Percentiles rank a stretch among this genome's conserved stretches.
These are phyloP conservation scores for Mactromeris polynyma DNA, from an alignment of 2,888 invertebrate species.

Conservation along the genomic window DNA sequence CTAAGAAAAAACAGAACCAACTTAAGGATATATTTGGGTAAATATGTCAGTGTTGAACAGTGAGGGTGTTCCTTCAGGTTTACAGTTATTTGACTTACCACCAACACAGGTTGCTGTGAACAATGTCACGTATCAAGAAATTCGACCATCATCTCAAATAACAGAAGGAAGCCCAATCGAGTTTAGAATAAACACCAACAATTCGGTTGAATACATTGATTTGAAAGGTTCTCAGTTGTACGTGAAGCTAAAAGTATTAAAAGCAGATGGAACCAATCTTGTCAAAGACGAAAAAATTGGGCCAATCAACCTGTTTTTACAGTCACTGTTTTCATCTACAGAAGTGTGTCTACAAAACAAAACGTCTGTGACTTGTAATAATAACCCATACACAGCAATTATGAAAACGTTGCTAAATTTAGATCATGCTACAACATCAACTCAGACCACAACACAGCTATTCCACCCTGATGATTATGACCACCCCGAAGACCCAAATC, in stretches of 20 bases:
- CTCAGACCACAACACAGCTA: constrained; percentile 48
- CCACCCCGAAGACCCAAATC: constrained; percentile 45
- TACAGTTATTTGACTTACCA: constrained; percentile 64
- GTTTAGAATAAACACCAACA: constrained; percentile 64
- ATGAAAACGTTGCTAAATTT: constrained; percentile 59
- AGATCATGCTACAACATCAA: constrained; percentile 42
- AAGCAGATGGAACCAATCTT: constrained; percentile 54
- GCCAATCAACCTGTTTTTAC: constrained; percentile 61
- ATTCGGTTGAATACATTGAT: constrained; percentile 65
- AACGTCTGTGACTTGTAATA: constrained; percentile 45
- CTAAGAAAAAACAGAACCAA: too few species aligned
- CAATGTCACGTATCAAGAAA: constrained; percentile 58
- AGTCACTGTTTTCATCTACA: constrained; percentile 52
- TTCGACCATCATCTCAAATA: constrained; percentile 56
- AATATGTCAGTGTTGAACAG: constrained; percentile 62
- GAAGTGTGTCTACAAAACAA: constrained; percentile 64
- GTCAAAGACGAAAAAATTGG: constrained; percentile 52
- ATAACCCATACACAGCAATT: constrained; percentile 59
- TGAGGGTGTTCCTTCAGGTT: constrained; percentile 56
- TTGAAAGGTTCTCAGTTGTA: constrained; percentile 60
- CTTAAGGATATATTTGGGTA: constrained; percentile 48
- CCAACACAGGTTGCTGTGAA: constrained; percentile 64
- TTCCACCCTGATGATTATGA: constrained; percentile 50
- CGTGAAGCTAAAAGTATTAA: constrained; percentile 52
- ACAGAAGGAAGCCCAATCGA: constrained; percentile 61